Conservation (phyloP, 2,113 vertebrate genomes). For the Etia nguti region DNA sequence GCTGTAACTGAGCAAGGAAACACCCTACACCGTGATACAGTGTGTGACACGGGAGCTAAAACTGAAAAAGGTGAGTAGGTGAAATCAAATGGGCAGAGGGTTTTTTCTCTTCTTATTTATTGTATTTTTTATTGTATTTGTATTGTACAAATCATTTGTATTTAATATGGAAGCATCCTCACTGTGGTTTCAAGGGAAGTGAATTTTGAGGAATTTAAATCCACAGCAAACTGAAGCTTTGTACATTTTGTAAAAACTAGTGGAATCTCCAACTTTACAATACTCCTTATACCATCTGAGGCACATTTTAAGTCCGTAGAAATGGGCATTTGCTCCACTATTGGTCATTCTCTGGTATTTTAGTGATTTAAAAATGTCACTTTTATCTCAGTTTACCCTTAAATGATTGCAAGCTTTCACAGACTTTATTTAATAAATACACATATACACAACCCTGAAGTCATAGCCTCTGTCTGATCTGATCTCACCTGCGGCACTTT, state of each 20-base stretch:
- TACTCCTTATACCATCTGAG: background rate
- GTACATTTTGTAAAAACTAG: background rate
- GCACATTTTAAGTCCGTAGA: background rate
- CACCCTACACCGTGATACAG: background rate
- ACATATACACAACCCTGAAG: background rate
- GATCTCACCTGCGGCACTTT: background rate
- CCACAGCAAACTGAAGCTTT: background rate
- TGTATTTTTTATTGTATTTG: too few species aligned
- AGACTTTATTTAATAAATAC: background rate
- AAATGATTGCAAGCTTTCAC: background rate
- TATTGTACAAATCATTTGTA: background rate
- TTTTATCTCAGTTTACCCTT: background rate
- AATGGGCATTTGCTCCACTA: background rate
- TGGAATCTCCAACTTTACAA: background rate
- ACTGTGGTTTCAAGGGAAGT: background rate
- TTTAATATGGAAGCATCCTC: background rate
- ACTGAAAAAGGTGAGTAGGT: background rate
- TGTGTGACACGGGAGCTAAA: background rate
- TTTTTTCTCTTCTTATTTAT: background rate
- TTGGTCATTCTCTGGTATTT: background rate
- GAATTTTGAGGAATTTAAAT: background rate
- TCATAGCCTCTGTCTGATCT: background rate
- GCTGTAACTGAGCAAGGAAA: background rate
- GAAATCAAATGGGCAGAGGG: background rate
- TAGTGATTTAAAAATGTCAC: background rate